Percentiles rank a stretch among this genome's conserved stretches.
Conservation (phyloP, 2,113 vertebrate genomes). For the Boleophthalmus pectinirostris region DNA sequence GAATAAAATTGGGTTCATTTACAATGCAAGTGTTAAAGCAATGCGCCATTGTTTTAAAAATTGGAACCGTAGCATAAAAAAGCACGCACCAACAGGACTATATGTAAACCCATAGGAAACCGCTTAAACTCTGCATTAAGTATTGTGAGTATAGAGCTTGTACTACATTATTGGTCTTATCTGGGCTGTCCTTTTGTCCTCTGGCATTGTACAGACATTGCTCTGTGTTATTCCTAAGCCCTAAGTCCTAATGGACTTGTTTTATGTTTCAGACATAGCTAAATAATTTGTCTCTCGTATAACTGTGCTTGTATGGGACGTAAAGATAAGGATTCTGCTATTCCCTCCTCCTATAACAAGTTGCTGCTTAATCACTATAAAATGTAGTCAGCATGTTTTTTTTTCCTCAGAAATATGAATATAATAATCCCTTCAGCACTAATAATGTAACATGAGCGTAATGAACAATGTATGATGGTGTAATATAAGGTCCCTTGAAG, state of each 20-base stretch:
- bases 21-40: not conserved
- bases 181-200: conserved; percentile 57
- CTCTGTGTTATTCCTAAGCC: conserved; percentile 44
- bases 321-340: conserved; percentile 66
- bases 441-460: not conserved
- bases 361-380: conserved; percentile 50
- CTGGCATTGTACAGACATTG: conserved; percentile 49
- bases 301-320: conserved; percentile 59
- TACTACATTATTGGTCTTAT: conserved; percentile 58
- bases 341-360: conserved; percentile 43
- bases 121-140: conserved; percentile 51
- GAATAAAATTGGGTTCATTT: not conserved
- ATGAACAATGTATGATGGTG: not conserved
- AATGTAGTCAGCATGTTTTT: conserved; percentile 35
- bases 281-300: conserved; percentile 61
- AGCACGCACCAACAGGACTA: conserved; percentile 20
- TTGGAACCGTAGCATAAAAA: not conserved
- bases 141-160: conserved; percentile 34
- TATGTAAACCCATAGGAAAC: conserved; percentile 21
- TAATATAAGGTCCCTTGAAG: not conserved
- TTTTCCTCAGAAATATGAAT: conserved; percentile 1
- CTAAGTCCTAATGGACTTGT: conserved; percentile 65
- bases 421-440: not conserved
- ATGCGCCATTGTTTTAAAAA: not conserved
- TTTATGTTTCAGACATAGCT: conserved; percentile 61